These are phyloP conservation scores for Eriosoma lanigerum DNA, from an alignment of 1,140 invertebrate species.

Conservation along the genomic window DNA sequence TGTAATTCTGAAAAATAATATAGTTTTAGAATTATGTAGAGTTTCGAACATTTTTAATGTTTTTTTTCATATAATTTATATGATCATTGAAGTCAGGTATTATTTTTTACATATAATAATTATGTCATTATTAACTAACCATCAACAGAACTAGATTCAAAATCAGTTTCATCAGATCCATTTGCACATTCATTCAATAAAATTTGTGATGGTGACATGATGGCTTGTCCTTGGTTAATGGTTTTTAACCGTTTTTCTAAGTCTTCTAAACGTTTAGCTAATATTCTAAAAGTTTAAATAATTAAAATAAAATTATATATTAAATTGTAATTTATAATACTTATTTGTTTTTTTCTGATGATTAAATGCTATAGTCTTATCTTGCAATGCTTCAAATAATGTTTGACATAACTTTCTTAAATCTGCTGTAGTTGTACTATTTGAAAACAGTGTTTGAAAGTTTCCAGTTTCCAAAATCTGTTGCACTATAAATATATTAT, in stretches of 20 bases:
- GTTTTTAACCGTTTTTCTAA: slow-evolving; percentile 20
- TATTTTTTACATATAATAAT: too few relatives aligned
- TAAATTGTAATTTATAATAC: slow-evolving; percentile 57
- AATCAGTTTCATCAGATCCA: slow-evolving; percentile 43
- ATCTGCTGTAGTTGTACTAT: slow-evolving; percentile 72
- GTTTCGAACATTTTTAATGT: too few relatives aligned
- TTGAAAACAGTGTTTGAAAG: slow-evolving; percentile 59
- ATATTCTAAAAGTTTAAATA: slow-evolving; percentile 4
- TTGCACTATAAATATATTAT: slow-evolving; percentile 62
- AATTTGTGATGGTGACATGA: slow-evolving; percentile 12
- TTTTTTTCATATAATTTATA: too few relatives aligned
- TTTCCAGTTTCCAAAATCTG: slow-evolving; percentile 67
- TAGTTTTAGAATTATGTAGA: neutral
- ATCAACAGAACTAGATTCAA: slow-evolving; percentile 6
- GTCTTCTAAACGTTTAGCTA: slow-evolving; percentile 44
- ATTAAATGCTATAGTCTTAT: slow-evolving; percentile 77
- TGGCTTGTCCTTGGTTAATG: slow-evolving; percentile 30
- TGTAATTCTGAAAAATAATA: slow-evolving; percentile 16
- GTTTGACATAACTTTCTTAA: slow-evolving; percentile 74
- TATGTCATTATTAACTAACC: slow-evolving; percentile 3
- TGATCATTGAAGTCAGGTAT: too few relatives aligned
- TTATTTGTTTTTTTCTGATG: slow-evolving; percentile 84
- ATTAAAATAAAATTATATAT: neutral
- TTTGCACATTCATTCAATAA: slow-evolving; percentile 22
- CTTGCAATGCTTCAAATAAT: slow-evolving; percentile 78